Evolutionary conservation across 2,888 invertebrate genomes (phyloP).

Genomic region (Aporophyla lueneburgensis): DNA sequence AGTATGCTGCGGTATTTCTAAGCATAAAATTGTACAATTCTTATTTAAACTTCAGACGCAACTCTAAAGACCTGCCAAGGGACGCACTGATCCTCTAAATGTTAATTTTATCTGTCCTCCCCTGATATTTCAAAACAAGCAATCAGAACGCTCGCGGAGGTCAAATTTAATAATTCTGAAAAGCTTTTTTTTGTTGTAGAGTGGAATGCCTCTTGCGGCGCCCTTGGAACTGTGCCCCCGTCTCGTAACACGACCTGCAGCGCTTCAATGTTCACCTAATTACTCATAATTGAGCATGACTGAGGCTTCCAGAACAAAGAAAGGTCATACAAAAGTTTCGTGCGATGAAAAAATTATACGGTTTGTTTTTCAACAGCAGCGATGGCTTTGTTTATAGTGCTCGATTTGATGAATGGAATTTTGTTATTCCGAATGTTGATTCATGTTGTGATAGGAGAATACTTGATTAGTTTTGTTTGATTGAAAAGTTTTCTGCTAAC

Average conservation of each 20-base stretch:
- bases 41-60: conserved; percentile 52
- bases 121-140: conserved; percentile 62
- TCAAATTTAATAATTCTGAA: conserved; percentile 61
- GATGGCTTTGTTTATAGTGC: conserved; percentile 35
- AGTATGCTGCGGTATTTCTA: background rate
- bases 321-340: conserved; percentile 28
- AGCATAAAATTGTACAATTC: conserved; percentile 8
- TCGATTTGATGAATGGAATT: conserved; percentile 43
- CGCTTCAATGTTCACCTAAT: conserved; percentile 61
- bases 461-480: conserved; percentile 40
- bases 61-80: conserved; percentile 52
- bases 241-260: conserved; percentile 55
- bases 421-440: conserved; percentile 46
- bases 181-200: conserved; percentile 49
- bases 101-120: conserved; percentile 60
- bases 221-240: conserved; percentile 51
- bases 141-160: conserved; percentile 48
- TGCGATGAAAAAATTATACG: conserved; percentile 7
- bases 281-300: conserved; percentile 61
- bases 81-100: conserved; percentile 60
- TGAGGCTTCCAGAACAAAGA: conserved; percentile 40
- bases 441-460: conserved; percentile 32
- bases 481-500: conserved; percentile 23
- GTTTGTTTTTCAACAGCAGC: conserved; percentile 38
- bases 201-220: conserved; percentile 41